phyloP scores from a whole-genome alignment of 2,113 vertebrate genomes.

The Capreolus pygargus region DNA sequence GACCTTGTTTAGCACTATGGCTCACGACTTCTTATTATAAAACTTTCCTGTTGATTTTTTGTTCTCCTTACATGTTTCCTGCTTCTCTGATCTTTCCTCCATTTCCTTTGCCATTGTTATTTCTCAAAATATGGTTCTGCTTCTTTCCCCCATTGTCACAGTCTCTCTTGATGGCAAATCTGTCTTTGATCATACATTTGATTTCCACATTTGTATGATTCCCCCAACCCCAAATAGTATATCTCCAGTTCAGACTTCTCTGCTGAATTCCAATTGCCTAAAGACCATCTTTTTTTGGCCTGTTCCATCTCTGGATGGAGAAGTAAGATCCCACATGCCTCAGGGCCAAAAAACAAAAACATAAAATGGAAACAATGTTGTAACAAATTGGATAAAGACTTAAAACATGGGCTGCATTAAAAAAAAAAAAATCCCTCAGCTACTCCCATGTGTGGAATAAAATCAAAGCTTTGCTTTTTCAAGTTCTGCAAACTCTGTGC shows the following conservation, averaged over 20 bases:
- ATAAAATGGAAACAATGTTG: neutral
- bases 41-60: neutral
- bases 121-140: neutral
- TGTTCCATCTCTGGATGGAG: neutral
- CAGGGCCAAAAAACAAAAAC: neutral
- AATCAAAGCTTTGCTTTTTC: neutral
- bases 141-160: neutral
- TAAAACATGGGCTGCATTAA: neutral
- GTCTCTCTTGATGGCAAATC: neutral
- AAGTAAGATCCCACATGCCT: neutral
- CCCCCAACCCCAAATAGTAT: neutral
- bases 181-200: neutral
- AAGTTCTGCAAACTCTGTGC: neutral
- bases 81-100: neutral
- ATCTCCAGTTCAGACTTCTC: neutral
- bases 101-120: neutral
- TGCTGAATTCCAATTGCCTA: neutral
- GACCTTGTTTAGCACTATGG: neutral
- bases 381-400: neutral
- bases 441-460: neutral
- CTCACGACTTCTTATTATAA: neutral
- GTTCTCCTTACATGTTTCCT: neutral
- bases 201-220: neutral
- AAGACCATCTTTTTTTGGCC: neutral
- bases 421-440: neutral